Evolutionary conservation across 2,888 invertebrate genomes (phyloP).

Genomic region (Latrodectus elegans): DNA sequence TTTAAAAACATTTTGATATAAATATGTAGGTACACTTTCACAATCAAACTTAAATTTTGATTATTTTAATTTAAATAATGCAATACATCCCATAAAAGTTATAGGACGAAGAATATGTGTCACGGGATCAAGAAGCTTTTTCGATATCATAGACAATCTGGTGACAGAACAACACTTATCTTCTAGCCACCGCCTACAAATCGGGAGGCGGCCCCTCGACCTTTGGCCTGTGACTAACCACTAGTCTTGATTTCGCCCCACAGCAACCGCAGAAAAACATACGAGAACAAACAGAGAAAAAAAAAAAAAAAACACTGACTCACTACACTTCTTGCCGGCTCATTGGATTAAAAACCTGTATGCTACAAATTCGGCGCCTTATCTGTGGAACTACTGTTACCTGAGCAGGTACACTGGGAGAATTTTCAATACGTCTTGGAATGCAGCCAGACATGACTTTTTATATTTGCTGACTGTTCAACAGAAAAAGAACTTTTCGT

Average conservation of each 20-base stretch:
- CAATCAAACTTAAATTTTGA: no score
- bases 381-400: background rate
- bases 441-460: background rate
- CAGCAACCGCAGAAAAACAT: background rate
- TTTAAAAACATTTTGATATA: no score
- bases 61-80: no score
- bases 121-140: background rate
- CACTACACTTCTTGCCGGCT: background rate
- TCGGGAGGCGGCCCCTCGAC: slow-evolving; percentile 19
- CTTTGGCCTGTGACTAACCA: slow-evolving; percentile 31
- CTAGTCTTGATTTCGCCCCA: background rate
- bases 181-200: slow-evolving; percentile 16
- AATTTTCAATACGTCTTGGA: slow-evolving; percentile 5
- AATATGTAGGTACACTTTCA: no score
- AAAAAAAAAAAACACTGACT: no score
- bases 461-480: background rate
- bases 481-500: no score
- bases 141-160: background rate
- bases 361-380: background rate
- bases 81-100: no score
- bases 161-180: background rate
- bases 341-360: slow-evolving; percentile 46
- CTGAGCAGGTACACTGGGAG: background rate
- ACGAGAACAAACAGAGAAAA: no score
- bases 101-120: no score